These are phyloP conservation scores for Gallinago solitaria DNA, from an alignment of 2,797 vertebrate genomes.

Conservation along the genomic window DNA sequence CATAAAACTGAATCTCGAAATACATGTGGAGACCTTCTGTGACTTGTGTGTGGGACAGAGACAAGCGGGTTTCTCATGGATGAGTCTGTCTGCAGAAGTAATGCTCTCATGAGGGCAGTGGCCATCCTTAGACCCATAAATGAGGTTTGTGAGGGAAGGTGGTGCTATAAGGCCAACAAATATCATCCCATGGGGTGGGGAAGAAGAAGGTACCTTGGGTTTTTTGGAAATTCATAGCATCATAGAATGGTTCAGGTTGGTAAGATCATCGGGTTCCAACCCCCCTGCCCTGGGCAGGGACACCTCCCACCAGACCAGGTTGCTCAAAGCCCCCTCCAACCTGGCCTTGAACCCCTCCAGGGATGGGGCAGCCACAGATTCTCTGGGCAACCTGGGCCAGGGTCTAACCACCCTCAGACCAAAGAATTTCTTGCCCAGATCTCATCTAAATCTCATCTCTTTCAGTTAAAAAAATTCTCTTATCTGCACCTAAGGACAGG, in stretches of 20 bases:
- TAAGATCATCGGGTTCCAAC: no score
- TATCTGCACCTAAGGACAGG: not conserved
- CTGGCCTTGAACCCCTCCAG: no score
- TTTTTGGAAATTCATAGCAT: not conserved
- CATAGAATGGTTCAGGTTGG: no score
- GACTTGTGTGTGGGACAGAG: not conserved
- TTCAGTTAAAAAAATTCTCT: not conserved
- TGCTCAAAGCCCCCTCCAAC: no score
- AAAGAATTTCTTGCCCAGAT: no score
- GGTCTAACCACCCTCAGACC: no score
- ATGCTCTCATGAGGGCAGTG: not conserved
- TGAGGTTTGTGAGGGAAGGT: not conserved
- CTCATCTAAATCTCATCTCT: no score
- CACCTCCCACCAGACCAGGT: no score
- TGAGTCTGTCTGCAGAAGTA: not conserved
- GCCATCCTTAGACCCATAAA: not conserved
- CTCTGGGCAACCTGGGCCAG: no score
- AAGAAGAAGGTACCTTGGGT: not conserved
- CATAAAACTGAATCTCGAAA: not conserved
- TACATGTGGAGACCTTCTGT: not conserved
- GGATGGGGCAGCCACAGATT: no score
- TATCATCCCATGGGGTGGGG: no score
- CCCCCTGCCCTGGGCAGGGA: no score
- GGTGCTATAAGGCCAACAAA: not conserved
- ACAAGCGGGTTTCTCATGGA: not conserved